A percentile compares a stretch with the other conserved stretches of the same genome.
Conservation (phyloP, 2,113 vertebrate genomes). For the Candoia aspera region DNA sequence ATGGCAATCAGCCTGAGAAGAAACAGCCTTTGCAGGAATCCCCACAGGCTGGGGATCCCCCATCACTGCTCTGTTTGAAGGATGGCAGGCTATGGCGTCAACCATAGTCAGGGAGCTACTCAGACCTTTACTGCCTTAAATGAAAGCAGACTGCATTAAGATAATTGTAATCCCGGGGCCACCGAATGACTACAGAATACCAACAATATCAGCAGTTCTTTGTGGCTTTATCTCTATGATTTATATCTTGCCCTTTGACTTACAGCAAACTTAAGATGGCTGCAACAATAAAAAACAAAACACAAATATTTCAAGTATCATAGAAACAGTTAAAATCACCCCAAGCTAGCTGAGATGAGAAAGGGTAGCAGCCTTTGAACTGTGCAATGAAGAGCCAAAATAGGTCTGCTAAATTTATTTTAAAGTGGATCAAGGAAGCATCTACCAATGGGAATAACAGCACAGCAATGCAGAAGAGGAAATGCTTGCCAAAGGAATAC, state of each 20-base stretch:
- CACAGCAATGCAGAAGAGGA: conserved; percentile 21
- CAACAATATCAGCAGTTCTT: neutral
- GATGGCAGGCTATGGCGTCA: neutral
- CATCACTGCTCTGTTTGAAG: neutral
- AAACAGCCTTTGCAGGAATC: neutral
- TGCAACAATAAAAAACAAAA: neutral
- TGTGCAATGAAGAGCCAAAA: neutral
- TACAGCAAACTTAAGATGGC: neutral
- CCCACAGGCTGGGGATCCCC: neutral
- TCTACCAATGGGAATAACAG: neutral
- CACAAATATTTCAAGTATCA: neutral
- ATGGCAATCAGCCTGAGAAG: neutral
- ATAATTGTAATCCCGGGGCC: neutral
- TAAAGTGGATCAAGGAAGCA: neutral
- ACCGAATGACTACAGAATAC: neutral
- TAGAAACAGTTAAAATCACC: neutral
- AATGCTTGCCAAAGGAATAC: neutral
- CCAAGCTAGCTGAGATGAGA: neutral
- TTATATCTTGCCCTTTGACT: neutral
- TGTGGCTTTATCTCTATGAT: neutral
- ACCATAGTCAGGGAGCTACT: neutral
- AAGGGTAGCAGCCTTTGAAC: neutral
- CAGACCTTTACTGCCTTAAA: neutral
- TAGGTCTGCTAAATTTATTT: neutral
- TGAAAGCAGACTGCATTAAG: neutral